These are phyloP conservation scores for Blastobasis lacticolella DNA, from an alignment of 2,888 invertebrate species.

Conservation along the genomic window DNA sequence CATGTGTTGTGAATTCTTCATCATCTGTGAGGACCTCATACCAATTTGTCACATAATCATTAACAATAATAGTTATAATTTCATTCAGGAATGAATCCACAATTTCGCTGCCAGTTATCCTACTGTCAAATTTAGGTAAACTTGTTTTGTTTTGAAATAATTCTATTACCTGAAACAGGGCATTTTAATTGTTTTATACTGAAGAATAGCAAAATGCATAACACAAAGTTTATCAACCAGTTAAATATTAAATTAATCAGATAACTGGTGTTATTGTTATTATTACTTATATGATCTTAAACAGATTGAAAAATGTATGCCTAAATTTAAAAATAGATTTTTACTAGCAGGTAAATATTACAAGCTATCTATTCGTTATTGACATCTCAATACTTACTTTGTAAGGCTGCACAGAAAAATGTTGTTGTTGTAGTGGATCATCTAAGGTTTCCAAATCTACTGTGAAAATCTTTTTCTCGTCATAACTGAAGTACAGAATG, in stretches of 20 bases:
- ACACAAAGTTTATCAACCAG: no score
- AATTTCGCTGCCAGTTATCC: conserved; percentile 88
- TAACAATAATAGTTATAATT: conserved; percentile 84
- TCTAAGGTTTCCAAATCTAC: conserved; percentile 58
- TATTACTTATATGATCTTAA: no score
- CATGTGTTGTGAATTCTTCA: conserved; percentile 80
- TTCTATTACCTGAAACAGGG: conserved; percentile 44
- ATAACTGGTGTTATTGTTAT: no score
- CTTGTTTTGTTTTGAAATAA: conserved; percentile 39
- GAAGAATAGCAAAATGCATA: no score
- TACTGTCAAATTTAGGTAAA: conserved; percentile 53
- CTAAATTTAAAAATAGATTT: no score
- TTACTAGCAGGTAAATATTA: no score
- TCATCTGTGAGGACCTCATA: conserved; percentile 80
- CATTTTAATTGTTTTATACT: background rate
- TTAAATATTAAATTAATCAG: no score
- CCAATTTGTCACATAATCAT: conserved; percentile 88
- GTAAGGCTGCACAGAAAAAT: conserved; percentile 9
- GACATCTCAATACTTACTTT: no score
- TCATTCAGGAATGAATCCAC: conserved; percentile 91
- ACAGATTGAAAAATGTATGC: no score
- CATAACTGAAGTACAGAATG: conserved; percentile 55
- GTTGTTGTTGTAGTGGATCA: conserved; percentile 52
- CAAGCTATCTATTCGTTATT: no score
- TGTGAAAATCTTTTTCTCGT: conserved; percentile 51